A percentile compares a stretch with the other conserved stretches of the same genome.
These are phyloP conservation scores for Lampris incognitus DNA, from an alignment of 2,113 vertebrate genomes.

Conservation along the genomic window DNA sequence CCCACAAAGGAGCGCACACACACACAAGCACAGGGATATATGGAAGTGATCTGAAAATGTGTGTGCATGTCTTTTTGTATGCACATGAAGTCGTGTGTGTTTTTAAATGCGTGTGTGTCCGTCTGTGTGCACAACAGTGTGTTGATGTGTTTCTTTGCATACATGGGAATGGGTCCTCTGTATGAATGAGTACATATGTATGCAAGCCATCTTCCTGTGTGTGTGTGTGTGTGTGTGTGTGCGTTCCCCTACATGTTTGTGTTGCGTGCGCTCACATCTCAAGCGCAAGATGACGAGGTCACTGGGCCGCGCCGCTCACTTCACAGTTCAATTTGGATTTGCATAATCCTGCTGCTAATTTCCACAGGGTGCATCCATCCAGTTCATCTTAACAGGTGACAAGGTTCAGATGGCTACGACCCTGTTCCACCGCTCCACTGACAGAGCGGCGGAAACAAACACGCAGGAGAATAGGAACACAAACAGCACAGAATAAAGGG, in stretches of 20 bases:
- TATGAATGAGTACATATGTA: too few species aligned
- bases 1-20: conserved; percentile 3
- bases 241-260: conserved; percentile 14
- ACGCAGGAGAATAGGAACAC: neutral
- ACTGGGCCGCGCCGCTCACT: conserved; percentile 71
- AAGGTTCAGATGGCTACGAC: conserved; percentile 61
- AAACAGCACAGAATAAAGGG: conserved; percentile 18
- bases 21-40: neutral
- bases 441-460: conserved; percentile 32
- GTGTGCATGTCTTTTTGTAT: neutral
- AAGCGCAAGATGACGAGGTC: conserved; percentile 65
- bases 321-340: conserved; percentile 80
- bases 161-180: neutral
- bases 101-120: neutral
- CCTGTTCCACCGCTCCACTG: conserved; percentile 49
- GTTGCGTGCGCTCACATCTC: neutral
- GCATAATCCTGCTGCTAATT: conserved; percentile 78
- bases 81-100: neutral
- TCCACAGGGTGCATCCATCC: conserved; percentile 62
- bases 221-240: neutral
- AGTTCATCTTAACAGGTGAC: conserved; percentile 69
- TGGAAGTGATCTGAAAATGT: conserved; percentile 7
- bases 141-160: neutral
- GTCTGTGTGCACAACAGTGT: neutral
- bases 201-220: too few species aligned